phyloP scores from a whole-genome alignment of 1,140 invertebrate genomes.

The Gryon sp. region DNA sequence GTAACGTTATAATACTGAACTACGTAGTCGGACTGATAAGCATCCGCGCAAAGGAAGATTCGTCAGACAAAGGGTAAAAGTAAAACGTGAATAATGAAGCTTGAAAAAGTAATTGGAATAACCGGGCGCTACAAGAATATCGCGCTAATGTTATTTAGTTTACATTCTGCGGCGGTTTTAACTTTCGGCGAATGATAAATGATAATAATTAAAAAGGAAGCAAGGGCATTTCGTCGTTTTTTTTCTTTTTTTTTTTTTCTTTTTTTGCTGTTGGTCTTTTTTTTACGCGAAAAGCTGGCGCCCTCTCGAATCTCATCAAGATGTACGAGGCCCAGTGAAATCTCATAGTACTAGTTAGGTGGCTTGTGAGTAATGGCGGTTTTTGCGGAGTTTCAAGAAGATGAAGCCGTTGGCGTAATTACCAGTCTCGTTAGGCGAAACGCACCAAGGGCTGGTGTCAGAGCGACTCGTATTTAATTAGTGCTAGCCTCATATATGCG shows the following conservation, averaged over 20 bases:
- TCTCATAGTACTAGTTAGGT: slow-evolving; percentile 52
- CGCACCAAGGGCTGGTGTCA: slow-evolving; percentile 68
- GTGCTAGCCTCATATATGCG: slow-evolving; percentile 70
- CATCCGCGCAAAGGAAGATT: background rate
- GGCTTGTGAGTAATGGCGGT: slow-evolving; percentile 72
- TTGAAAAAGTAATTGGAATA: slow-evolving; percentile 46
- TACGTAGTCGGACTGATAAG: slow-evolving; percentile 12
- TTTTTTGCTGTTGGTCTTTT: too few relatives aligned
- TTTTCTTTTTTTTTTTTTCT: too few relatives aligned
- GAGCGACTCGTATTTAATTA: slow-evolving; percentile 77
- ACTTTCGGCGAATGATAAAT: slow-evolving; percentile 47
- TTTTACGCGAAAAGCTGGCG: slow-evolving; percentile 16
- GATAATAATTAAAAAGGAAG: slow-evolving; percentile 54
- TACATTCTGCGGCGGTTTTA: slow-evolving; percentile 5
- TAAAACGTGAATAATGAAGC: slow-evolving; percentile 41
- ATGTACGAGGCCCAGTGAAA: slow-evolving; percentile 50
- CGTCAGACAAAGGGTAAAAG: slow-evolving; percentile 20
- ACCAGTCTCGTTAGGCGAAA: slow-evolving; percentile 77
- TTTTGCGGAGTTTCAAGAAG: slow-evolving; percentile 76
- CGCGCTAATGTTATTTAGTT: slow-evolving; percentile 32
- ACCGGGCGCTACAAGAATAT: slow-evolving; percentile 8
- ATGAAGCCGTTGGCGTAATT: slow-evolving; percentile 79
- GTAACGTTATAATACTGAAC: slow-evolving; percentile 16
- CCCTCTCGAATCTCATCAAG: slow-evolving; percentile 62
- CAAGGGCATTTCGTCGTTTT: background rate